A percentile compares a stretch with the other conserved stretches of the same genome.
Evolutionary conservation across 1,140 invertebrate species (phyloP).

Genomic region (Lethocerus indicus): DNA sequence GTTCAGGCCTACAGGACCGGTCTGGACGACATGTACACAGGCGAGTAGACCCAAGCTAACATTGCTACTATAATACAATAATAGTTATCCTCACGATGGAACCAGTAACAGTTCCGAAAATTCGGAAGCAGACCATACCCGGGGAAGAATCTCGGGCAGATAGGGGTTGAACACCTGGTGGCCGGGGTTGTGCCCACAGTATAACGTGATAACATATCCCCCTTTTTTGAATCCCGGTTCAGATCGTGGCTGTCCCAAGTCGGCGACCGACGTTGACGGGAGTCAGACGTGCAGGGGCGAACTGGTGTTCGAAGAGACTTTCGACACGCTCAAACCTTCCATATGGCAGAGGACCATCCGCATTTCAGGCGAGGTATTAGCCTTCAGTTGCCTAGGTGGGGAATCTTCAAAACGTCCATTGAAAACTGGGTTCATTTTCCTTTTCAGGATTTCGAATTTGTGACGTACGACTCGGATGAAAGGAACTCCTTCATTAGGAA

Average conservation of each 20-base stretch:
- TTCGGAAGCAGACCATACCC: too few relatives aligned
- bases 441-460: slow-evolving; percentile 7
- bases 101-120: too few relatives aligned
- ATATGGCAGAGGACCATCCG: not conserved
- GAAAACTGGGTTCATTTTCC: not conserved
- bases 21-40: too few relatives aligned
- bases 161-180: too few relatives aligned
- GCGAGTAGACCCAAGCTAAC: too few relatives aligned
- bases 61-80: too few relatives aligned
- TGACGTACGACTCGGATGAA: slow-evolving; percentile 6
- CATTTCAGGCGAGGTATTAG: not conserved
- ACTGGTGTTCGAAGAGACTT: not conserved
- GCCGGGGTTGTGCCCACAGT: not conserved
- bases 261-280: not conserved
- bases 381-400: not conserved
- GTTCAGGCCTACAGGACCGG: not conserved
- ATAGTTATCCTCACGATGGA: too few relatives aligned
- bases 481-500: slow-evolving; percentile 7
- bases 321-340: not conserved
- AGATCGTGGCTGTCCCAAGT: not conserved
- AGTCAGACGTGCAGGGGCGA: not conserved
- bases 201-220: not conserved
- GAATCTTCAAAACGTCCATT: not conserved
- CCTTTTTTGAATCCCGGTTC: not conserved
- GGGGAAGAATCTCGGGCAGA: too few relatives aligned